These are phyloP conservation scores for Aquatica leii DNA, from an alignment of 2,888 invertebrate genomes.

Conservation along the genomic window DNA sequence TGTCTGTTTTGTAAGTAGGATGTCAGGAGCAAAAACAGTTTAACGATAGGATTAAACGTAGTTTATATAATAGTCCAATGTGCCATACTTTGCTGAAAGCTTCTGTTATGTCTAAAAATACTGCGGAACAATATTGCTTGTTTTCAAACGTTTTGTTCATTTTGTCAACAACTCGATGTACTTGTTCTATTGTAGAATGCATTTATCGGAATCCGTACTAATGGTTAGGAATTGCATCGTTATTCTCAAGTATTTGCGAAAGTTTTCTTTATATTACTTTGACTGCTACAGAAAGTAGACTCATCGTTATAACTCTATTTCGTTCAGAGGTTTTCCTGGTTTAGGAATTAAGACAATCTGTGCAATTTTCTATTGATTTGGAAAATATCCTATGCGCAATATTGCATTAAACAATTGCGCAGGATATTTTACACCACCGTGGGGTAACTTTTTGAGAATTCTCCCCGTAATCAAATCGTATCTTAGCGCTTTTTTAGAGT, in stretches of 20 bases:
- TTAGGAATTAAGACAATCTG: no score
- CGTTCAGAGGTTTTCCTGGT: no score
- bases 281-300: background rate
- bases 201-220: background rate
- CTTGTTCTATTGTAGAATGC: no score
- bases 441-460: constrained; percentile 12
- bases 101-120: no score
- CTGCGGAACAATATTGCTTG: no score
- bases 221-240: background rate
- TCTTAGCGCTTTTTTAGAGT: background rate
- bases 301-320: constrained; percentile 11
- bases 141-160: background rate
- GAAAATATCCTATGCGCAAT: constrained; percentile 7
- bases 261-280: background rate
- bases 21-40: background rate
- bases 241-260: no score
- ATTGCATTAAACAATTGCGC: constrained; percentile 15
- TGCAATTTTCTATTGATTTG: no score
- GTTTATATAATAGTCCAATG: no score
- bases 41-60: no score
- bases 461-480: constrained; percentile 14
- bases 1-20: no score
- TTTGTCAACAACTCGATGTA: background rate
- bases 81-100: no score
- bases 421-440: background rate